A percentile compares a stretch with the other conserved stretches of the same genome.
phyloP scores from a whole-genome alignment of 2,113 vertebrate genomes.

The Bos indicus region DNA sequence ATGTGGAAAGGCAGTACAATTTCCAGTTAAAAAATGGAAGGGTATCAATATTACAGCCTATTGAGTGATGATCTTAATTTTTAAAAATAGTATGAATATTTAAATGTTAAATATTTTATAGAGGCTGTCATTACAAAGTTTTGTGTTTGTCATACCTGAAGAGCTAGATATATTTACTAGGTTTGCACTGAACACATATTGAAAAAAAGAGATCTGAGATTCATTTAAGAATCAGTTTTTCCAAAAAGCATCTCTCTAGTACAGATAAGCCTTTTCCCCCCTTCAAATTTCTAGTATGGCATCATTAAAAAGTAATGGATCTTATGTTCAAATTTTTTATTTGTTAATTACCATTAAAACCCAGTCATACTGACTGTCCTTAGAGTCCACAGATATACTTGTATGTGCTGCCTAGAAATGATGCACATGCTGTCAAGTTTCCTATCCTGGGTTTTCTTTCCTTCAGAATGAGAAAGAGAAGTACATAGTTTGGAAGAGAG shows the following conservation, averaged over 20 bases:
- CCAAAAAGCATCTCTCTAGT: not conserved
- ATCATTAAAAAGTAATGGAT: not conserved
- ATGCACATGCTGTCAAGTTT: not conserved
- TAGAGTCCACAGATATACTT: not conserved
- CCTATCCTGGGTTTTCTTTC: not conserved
- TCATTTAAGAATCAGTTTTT: not conserved
- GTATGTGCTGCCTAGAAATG: not conserved
- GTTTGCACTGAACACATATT: not conserved
- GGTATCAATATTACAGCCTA: not conserved
- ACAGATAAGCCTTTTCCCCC: not conserved
- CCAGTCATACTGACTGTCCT: not conserved
- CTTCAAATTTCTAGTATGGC: not conserved
- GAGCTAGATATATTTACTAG: not conserved
- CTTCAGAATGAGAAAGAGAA: conserved; percentile 18
- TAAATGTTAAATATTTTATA: not conserved
- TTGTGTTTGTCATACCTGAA: not conserved
- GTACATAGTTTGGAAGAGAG: conserved; percentile 21
- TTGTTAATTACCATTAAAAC: not conserved
- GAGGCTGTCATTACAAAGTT: not conserved
- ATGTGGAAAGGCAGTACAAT: not conserved
- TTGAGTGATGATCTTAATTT: not conserved
- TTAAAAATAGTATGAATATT: not conserved
- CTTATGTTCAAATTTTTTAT: not conserved
- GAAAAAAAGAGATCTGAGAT: not conserved
- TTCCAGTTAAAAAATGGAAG: not conserved